Conservation (phyloP, 2,113 vertebrate genomes). For the Menura novaehollandiae region DNA sequence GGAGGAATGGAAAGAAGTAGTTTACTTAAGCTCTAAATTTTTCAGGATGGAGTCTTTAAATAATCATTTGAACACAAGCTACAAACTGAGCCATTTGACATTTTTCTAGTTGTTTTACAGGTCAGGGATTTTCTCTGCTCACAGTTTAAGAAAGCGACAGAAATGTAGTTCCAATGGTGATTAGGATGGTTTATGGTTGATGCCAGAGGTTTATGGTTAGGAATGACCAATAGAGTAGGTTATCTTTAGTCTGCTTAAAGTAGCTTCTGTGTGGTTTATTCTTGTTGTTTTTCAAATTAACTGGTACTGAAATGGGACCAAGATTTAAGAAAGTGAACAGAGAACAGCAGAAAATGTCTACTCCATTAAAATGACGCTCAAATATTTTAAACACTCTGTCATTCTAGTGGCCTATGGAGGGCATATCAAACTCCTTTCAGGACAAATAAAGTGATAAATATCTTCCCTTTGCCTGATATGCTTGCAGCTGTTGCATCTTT, state of each 20-base stretch:
- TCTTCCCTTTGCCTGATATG: background rate
- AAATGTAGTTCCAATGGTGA: background rate
- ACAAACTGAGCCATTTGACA: slow-evolving; percentile 22
- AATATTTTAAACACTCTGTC: background rate
- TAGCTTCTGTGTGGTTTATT: background rate
- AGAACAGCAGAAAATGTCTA: background rate
- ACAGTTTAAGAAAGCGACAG: background rate
- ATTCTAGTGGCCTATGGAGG: background rate
- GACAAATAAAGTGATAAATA: background rate
- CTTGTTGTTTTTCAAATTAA: slow-evolving; percentile 5
- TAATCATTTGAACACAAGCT: slow-evolving; percentile 31
- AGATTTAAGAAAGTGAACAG: background rate
- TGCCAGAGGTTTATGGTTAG: background rate
- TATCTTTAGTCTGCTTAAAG: background rate
- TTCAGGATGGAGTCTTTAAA: slow-evolving; percentile 40
- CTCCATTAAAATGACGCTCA: background rate
- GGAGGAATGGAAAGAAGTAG: background rate
- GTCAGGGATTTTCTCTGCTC: slow-evolving; percentile 21
- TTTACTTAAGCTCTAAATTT: slow-evolving; percentile 32
- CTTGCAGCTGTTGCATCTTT: background rate
- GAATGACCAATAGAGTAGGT: background rate
- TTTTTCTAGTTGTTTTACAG: slow-evolving; percentile 9
- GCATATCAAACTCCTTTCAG: background rate
- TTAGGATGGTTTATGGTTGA: slow-evolving; percentile 33
- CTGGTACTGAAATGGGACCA: background rate